Evolutionary conservation across 1,140 invertebrate genomes (phyloP), one percentile per base, ranked within the genome.

Genomic region (Grapholita molesta): DNA sequence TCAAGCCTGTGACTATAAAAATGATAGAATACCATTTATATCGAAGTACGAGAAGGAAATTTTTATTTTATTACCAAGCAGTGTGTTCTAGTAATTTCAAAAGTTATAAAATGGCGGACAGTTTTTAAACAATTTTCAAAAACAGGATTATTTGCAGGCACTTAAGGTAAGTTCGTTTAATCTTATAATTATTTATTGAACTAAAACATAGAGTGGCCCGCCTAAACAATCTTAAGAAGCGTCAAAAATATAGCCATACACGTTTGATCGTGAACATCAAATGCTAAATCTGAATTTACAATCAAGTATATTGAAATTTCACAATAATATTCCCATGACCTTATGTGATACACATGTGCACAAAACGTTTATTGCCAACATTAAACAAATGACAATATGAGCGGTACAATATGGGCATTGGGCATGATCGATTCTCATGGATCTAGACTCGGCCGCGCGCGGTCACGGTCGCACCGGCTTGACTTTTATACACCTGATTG

Each of bases 281-380:
- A 48, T 48, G 42, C 42, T 48, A 48, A 48, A 21, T 48, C 42
- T 48, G 42, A 48, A 48, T 48, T 48, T 48, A 48, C 21, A 48
- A 48, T 21, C 42, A 48, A 9, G 42, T 18, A 18, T 9, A 48
- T 48, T 48, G 42, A 48, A 48, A 48, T 48, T 48, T 48, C 42
- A 48, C 42, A 48, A 48, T 48, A 48, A 48, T 48, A 48, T 38
- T 38, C 42, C 42, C 42, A 48, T 48, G 42, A 48, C 42, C 42
- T 48, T 48, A 48, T 48, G 42, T 18, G 6, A 42, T 21, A 48
- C 18, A 18, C 42, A 48, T n/a, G 42, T 48, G 18, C 2, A 21
- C 42, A 21, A 48, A 48, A 48, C 42, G 18, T 48, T 21, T 48
- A 48, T 48, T 48, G 42, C 42, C 6, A 48, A 18, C 42, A 48